Base-by-base conservation (phyloP, 2,113 vertebrate species). In the Cisticola juncidis region DNA sequence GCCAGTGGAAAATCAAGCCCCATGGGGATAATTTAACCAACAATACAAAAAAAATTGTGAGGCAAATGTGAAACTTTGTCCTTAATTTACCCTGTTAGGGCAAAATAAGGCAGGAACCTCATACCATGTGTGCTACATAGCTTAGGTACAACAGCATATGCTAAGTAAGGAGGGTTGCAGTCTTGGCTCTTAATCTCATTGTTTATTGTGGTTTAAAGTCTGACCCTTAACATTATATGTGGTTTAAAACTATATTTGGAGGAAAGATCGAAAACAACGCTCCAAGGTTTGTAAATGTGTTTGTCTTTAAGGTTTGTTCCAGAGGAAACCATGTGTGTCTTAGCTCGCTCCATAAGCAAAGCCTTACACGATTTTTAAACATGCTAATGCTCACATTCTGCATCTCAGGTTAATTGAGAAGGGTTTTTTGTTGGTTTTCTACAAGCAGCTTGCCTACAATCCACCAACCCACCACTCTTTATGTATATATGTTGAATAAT, bases 401-500 rank as follows among this genome's bases (percentile, higher is more conserved):
- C 82, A 61, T 47, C 92, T 86, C 95, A 97, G 94, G 97, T 96
- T 96, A 96, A 96, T 81, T 86, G 24, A 57, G 80, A 90, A 84
- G 88, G 94, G 81, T 93, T 95, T 94, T 96, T 94, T 95, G 92
- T 95, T 96, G 91, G 94, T 92, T 92, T 91, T 92, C 90, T 60
- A 51, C 78, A 88, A 91, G 95, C 95, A 95, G 92, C 95, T 96
- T 90, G 95, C 95, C 88, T 91, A 82, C 94, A 97, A 91, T 97
- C 95, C 92, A 86, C 94, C 92, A 61, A 90, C 91, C 94, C 97
- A 97, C 92, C 76, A 85, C 94, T 96, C 97, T 98, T 98, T 98
- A 97, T 98, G 98, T 98, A 98, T 98, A 97, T 97, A 98, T 86
- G 97, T 97, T 98, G 98, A 98, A 98, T 98, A 98, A 98, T 98